Base-by-base conservation (phyloP, 2,113 vertebrate species). In the Callospermophilus lateralis region DNA sequence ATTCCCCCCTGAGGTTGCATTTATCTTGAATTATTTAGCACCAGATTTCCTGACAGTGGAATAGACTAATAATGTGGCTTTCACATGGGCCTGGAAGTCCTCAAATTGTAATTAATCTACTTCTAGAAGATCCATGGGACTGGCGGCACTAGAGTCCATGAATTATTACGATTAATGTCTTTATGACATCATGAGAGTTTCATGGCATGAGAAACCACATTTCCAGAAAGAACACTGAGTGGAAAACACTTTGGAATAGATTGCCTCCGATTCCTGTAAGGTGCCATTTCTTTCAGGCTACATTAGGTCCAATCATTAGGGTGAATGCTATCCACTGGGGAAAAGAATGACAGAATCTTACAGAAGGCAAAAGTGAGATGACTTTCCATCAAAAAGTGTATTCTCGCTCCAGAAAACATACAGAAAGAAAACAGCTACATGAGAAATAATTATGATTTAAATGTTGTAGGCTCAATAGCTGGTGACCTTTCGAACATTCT, bases 1-100 rank as follows among this genome's bases (percentile, higher is more conserved):
- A 34, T 92, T 89, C 53, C 89, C 96, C 26, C 3, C 76, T 72
- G 95, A 67, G 93, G 39, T 32, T 17, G 8, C 79, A 53, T 83
- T 94, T 96, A 68, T 86, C 85, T 88, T 98, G 92, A 98, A 97
- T 98, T 96, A 98, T 97, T 98, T 96, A 96, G 73, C 63, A 89
- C 37, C 63, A 72, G 55, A 91, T 94, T 96, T 95, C 72, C 93
- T 92, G 88, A 95, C 22, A 80, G 92, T 74, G 67, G 73, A 70
- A 58, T 19, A 95, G 34, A 88, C 53, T 79, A 90, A 93, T 94
- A 79, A 72, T 74, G 93, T 74, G 96, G 70, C 4, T 88, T 96
- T 84, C 67, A 34, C 51, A 32, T 34, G 63, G 19, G 39, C 58
- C 22, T 28, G 24, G 61, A n/a, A n/a, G 30, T n/a, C 65, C 51